phyloP scores from a whole-genome alignment of 2,113 vertebrate genomes.

The Ptilorrhoa leucosticta region DNA sequence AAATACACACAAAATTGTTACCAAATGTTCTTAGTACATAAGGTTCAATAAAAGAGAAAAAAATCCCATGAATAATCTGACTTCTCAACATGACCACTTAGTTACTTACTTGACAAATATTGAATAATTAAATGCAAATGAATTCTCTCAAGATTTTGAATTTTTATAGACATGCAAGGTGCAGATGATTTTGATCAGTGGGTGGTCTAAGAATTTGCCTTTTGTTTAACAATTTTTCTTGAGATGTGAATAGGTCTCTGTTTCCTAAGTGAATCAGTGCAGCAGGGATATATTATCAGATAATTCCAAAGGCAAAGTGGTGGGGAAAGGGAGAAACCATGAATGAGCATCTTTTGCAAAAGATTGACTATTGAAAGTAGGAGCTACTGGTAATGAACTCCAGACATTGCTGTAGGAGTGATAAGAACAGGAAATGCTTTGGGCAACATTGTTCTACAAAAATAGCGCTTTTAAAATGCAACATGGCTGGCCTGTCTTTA shows the following conservation, averaged over 20 bases:
- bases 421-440: constrained; percentile 60
- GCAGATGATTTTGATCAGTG: neutral
- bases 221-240: constrained; percentile 25
- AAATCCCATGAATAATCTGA: neutral
- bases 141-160: constrained; percentile 6
- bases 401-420: constrained; percentile 17
- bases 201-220: constrained; percentile 56
- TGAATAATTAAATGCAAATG: constrained; percentile 13
- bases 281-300: neutral
- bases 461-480: constrained; percentile 37
- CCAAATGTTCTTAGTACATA: constrained; percentile 42
- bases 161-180: neutral
- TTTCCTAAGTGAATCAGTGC: constrained; percentile 23
- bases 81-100: constrained; percentile 27
- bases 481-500: constrained; percentile 14
- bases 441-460: constrained; percentile 27
- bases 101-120: constrained; percentile 29
- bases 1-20: constrained; percentile 30
- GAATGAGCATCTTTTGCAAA: constrained; percentile 32
- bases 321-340: neutral
- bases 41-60: constrained; percentile 24
- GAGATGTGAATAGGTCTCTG: constrained; percentile 35
- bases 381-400: constrained; percentile 34
- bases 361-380: constrained; percentile 8
- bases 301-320: neutral